phyloP scores from a whole-genome alignment of 2,113 vertebrate species.

The Triplophysa dalaica region DNA sequence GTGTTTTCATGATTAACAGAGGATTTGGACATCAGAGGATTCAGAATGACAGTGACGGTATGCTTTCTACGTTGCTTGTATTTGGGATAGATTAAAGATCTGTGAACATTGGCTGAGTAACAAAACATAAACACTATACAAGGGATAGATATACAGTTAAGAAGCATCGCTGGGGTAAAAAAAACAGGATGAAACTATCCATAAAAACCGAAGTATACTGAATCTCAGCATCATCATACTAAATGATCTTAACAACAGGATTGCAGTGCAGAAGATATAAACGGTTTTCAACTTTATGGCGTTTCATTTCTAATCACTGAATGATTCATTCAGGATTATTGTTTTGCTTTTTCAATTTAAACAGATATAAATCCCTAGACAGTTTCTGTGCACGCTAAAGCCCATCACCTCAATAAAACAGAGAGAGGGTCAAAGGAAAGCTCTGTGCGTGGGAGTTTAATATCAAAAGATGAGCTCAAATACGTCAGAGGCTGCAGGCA shows the following conservation, averaged over 20 bases:
- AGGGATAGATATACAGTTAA: neutral
- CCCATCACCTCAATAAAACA: slow-evolving; percentile 41
- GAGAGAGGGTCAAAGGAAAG: slow-evolving; percentile 8
- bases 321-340: slow-evolving; percentile 63
- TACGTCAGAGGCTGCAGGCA: slow-evolving; percentile 15
- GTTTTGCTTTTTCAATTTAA: slow-evolving; percentile 52
- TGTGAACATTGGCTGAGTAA: too few relatives aligned
- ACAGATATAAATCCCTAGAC: slow-evolving; percentile 51
- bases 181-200: neutral
- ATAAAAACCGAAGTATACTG: neutral
- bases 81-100: too few relatives aligned
- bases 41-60: too few relatives aligned
- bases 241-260: slow-evolving; percentile 20
- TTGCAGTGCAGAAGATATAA: slow-evolving; percentile 4
- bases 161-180: neutral
- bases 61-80: too few relatives aligned
- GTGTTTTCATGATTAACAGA: too few relatives aligned
- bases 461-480: slow-evolving; percentile 4
- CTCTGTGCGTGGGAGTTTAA: slow-evolving; percentile 38
- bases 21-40: too few relatives aligned
- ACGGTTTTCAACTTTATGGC: neutral
- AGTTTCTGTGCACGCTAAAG: slow-evolving; percentile 51
- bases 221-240: neutral
- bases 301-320: neutral
- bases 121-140: too few relatives aligned